Conservation (phyloP, 2,888 invertebrate genomes). For the Eupithecia exiguata region DNA sequence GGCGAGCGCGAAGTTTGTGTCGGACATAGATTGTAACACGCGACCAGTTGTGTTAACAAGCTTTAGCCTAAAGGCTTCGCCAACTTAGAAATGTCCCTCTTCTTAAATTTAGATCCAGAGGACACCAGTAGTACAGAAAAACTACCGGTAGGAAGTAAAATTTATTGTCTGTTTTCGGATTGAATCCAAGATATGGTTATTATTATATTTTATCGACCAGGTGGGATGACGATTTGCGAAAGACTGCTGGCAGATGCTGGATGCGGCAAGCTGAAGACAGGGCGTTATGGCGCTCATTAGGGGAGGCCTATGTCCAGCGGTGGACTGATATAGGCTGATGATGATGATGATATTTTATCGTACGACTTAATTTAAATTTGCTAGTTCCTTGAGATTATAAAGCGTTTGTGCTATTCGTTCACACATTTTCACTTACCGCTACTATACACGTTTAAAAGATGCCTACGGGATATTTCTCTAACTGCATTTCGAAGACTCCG, state of each 20-base stretch:
- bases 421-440: slow-evolving; percentile 43
- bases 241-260: too few species aligned
- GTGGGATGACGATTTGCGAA: too few species aligned
- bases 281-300: too few species aligned
- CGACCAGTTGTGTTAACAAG: slow-evolving; percentile 24
- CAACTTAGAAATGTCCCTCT: slow-evolving; percentile 13
- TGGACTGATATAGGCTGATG: too few species aligned
- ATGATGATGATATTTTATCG: too few species aligned
- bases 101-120: background rate
- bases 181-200: background rate
- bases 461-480: background rate
- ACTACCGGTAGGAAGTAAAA: background rate
- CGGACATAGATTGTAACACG: slow-evolving; percentile 25
- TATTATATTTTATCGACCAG: too few species aligned
- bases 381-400: slow-evolving; percentile 37
- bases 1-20: slow-evolving; percentile 28
- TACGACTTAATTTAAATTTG: slow-evolving; percentile 16
- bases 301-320: too few species aligned
- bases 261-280: too few species aligned
- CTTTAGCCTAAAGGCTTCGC: slow-evolving; percentile 3
- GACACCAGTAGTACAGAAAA: background rate
- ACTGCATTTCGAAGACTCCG: background rate
- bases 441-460: background rate
- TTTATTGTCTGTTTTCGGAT: background rate
- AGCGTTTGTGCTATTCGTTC: slow-evolving; percentile 34